Percentiles rank a stretch among this genome's conserved stretches.
phyloP scores from a whole-genome alignment of 2,797 vertebrate genomes.

The Cossypha heuglini region DNA sequence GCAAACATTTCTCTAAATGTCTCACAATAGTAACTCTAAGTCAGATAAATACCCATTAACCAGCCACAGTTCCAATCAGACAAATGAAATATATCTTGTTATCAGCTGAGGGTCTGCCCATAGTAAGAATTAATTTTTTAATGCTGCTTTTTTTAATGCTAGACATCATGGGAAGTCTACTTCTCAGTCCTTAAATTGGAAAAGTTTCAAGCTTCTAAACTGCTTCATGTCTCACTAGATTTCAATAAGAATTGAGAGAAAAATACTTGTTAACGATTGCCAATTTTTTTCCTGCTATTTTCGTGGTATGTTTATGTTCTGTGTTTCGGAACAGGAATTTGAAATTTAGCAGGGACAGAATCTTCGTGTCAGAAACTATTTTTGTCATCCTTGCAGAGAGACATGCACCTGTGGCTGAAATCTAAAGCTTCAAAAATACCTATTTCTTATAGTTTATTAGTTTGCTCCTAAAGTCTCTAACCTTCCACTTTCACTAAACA shows the following conservation, averaged over 20 bases:
- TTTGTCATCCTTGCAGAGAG: not conserved
- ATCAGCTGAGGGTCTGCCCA: not conserved
- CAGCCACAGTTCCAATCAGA: not conserved
- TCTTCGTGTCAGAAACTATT: not conserved
- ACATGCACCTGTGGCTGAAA: not conserved
- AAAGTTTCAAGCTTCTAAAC: not conserved
- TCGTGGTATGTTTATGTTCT: not conserved
- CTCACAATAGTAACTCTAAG: not conserved
- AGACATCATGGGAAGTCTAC: not conserved
- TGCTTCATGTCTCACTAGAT: not conserved
- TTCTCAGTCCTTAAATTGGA: not conserved
- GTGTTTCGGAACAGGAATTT: not conserved
- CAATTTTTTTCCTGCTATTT: not conserved
- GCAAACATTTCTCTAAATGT: not conserved
- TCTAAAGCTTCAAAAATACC: not conserved
- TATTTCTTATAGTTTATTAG: not conserved
- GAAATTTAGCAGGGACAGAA: not conserved
- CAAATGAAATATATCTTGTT: not conserved
- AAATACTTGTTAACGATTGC: not conserved
- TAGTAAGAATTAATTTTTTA: not conserved
- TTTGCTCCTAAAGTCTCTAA: not conserved
- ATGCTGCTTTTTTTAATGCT: not conserved
- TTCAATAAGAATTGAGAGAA: not conserved
- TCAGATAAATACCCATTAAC: not conserved
- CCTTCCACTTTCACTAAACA: not conserved